A percentile compares a stretch with the other conserved stretches of the same genome.
Evolutionary conservation across 1,140 invertebrate genomes (phyloP).

Genomic region (Parasteatoda tepidariorum): DNA sequence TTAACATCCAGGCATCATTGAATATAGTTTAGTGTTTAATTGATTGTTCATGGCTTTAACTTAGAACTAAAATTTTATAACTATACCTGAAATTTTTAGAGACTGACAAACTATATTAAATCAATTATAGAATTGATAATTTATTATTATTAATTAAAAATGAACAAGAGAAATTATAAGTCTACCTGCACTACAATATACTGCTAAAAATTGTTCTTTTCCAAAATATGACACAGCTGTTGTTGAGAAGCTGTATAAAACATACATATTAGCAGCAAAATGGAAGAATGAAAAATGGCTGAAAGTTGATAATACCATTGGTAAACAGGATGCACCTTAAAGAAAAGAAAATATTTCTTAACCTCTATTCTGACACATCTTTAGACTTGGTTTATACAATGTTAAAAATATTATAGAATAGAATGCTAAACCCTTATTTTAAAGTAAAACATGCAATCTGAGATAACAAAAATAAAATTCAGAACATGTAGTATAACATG

Average conservation of each 20-base stretch:
- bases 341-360: slow-evolving; percentile 44
- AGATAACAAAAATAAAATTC: too few species aligned
- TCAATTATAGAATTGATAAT: too few species aligned
- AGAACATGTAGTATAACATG: too few species aligned
- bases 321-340: slow-evolving; percentile 78
- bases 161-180: too few species aligned
- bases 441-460: slow-evolving; percentile 58
- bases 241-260: slow-evolving; percentile 83
- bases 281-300: slow-evolving; percentile 91
- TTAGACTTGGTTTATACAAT: not conserved
- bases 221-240: slow-evolving; percentile 80
- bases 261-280: slow-evolving; percentile 94
- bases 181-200: slow-evolving; percentile 85
- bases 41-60: too few species aligned
- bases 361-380: not conserved
- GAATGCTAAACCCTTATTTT: not conserved
- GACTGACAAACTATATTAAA: too few species aligned
- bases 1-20: too few species aligned
- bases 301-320: slow-evolving; percentile 93
- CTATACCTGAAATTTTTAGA: too few species aligned
- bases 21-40: too few species aligned
- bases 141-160: too few species aligned
- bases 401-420: not conserved
- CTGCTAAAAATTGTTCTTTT: slow-evolving; percentile 90
- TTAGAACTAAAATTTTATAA: too few species aligned